These are phyloP conservation scores for Sparidentex hasta DNA, from an alignment of 2,797 vertebrate genomes.

Conservation along the genomic window DNA sequence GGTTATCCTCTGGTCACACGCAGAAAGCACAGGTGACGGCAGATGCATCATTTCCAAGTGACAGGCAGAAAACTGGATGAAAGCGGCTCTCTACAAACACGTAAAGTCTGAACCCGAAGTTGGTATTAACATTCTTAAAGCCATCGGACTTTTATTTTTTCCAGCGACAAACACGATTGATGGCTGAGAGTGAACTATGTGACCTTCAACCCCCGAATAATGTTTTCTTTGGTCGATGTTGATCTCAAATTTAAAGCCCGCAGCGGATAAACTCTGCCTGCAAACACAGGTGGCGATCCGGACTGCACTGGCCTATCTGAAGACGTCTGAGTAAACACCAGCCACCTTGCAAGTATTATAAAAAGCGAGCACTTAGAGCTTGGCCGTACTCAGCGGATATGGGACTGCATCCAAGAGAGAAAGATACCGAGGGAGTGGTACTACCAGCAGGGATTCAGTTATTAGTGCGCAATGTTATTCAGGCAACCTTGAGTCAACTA, in stretches of 20 bases:
- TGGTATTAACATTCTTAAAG: not conserved
- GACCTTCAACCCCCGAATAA: conserved; percentile 37
- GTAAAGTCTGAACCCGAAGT: not conserved
- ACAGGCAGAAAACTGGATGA: conserved; percentile 8
- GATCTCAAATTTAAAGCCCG: conserved; percentile 35
- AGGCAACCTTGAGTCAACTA: conserved; percentile 83
- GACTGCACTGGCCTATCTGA: conserved; percentile 17
- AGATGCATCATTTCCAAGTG: conserved; percentile 21
- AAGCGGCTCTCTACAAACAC: not conserved
- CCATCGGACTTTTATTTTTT: not conserved
- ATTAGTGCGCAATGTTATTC: conserved; percentile 84
- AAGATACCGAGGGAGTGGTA: conserved; percentile 85
- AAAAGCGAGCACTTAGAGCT: conserved; percentile 22
- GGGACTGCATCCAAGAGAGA: conserved; percentile 61
- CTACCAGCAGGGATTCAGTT: conserved; percentile 90
- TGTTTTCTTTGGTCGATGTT: conserved; percentile 53
- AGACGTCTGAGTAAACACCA: conserved; percentile 31
- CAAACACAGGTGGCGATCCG: conserved; percentile 60
- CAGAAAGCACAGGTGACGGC: conserved; percentile 8
- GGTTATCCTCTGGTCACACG: conserved; percentile 46
- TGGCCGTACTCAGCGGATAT: conserved; percentile 43
- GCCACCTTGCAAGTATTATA: conserved; percentile 20
- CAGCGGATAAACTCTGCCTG: conserved; percentile 18
- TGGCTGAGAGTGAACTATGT: conserved; percentile 24
- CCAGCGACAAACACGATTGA: conserved; percentile 23